These are phyloP conservation scores for Agrilus planipennis DNA, from an alignment of 1,140 invertebrate species.

Conservation along the genomic window DNA sequence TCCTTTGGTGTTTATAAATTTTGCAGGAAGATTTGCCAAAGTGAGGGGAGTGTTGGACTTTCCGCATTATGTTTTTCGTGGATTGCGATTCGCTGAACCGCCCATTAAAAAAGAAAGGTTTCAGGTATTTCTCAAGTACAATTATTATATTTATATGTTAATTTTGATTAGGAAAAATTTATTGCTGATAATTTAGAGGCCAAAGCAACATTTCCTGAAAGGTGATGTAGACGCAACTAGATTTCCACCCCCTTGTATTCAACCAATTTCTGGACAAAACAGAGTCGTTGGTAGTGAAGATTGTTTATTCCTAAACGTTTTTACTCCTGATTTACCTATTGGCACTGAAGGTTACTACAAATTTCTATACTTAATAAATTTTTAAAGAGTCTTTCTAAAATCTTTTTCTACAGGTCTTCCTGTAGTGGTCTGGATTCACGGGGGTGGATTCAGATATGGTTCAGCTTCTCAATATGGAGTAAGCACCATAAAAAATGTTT, in stretches of 20 bases:
- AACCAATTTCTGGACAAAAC: constrained; percentile 34
- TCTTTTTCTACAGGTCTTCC: constrained; percentile 35
- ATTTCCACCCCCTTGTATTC: constrained; percentile 42
- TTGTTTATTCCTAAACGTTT: constrained; percentile 73
- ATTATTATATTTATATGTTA: constrained; percentile 1
- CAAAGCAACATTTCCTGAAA: constrained; percentile 37
- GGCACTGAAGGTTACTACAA: constrained; percentile 30
- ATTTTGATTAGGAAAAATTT: background rate
- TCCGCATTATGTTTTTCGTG: constrained; percentile 47
- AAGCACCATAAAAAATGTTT: constrained; percentile 10
- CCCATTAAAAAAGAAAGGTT: constrained; percentile 54
- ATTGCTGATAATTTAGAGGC: constrained; percentile 30
- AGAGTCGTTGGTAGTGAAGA: constrained; percentile 52
- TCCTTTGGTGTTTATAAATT: constrained; percentile 44
- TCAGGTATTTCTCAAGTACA: constrained; percentile 35
- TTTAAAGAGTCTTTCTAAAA: constrained; percentile 18
- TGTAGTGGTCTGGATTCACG: constrained; percentile 51
- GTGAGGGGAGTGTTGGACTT: constrained; percentile 39
- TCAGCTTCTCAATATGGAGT: constrained; percentile 53
- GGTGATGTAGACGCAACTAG: constrained; percentile 41
- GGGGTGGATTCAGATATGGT: constrained; percentile 49
- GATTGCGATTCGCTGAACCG: constrained; percentile 59
- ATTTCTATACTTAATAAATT: background rate
- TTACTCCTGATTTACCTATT: constrained; percentile 51
- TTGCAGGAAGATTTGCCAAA: constrained; percentile 39